Percentiles rank a stretch among this genome's conserved stretches.
Conservation (phyloP, 92 coral and sea anemone genomes). For the Bergia sp. region DNA sequence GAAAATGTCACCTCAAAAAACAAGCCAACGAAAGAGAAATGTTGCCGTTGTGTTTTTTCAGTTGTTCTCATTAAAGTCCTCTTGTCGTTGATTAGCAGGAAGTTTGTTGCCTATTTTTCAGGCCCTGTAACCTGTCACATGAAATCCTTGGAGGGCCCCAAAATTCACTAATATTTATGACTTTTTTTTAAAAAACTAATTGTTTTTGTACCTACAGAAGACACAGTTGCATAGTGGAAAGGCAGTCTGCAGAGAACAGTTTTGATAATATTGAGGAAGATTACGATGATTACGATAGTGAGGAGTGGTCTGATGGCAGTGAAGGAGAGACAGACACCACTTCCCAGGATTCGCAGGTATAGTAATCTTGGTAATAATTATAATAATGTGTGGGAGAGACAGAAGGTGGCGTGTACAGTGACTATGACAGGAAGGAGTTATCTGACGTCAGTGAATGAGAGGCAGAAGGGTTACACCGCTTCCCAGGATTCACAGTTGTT, state of each 20-base stretch:
- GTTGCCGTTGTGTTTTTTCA: too few relatives aligned
- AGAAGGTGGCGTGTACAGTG: too few relatives aligned
- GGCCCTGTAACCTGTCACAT: too few relatives aligned
- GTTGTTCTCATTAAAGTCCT: too few relatives aligned
- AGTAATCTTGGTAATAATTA: not conserved
- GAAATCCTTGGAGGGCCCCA: too few relatives aligned
- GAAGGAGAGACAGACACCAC: slow-evolving; percentile 64
- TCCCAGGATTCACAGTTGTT: not conserved
- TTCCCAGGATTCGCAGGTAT: slow-evolving; percentile 48
- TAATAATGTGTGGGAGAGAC: not conserved
- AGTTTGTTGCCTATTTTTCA: too few relatives aligned
- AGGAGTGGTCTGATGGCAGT: slow-evolving; percentile 85
- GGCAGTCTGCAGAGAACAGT: slow-evolving; percentile 48
- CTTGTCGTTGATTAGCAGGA: too few relatives aligned
- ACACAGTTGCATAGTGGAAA: slow-evolving; percentile 31
- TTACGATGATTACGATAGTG: slow-evolving; percentile 82
- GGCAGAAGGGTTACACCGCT: not conserved
- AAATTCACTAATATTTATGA: not conserved
- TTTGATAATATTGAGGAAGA: slow-evolving; percentile 45
- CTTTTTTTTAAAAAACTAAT: not conserved
- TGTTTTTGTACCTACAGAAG: slow-evolving; percentile 3
- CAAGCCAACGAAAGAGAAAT: too few relatives aligned
- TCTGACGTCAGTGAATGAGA: too few relatives aligned
- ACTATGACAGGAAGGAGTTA: too few relatives aligned
- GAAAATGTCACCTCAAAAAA: too few relatives aligned